Conservation (phyloP, 64 coral and sea anemone genomes). For the Catalaphyllia jardinei region DNA sequence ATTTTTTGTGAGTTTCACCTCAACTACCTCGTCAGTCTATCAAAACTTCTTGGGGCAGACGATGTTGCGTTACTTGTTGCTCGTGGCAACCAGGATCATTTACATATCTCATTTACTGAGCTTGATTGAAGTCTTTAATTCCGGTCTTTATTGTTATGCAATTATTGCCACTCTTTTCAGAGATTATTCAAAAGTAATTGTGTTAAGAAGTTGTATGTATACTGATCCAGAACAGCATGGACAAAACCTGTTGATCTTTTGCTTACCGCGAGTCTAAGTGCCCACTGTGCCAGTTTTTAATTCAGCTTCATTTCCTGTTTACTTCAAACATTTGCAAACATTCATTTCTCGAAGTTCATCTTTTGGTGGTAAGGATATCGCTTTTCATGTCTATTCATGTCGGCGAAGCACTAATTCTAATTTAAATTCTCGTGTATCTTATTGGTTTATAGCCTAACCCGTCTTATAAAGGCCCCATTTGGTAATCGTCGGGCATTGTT, state of each 20-base stretch:
- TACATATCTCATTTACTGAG: background rate
- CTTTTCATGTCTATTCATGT: too few relatives aligned
- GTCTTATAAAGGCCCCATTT: too few relatives aligned
- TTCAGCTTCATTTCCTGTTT: too few relatives aligned
- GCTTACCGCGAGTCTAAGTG: background rate
- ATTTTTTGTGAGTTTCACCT: background rate
- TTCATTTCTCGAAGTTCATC: too few relatives aligned
- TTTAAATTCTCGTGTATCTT: too few relatives aligned
- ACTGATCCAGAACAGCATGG: background rate
- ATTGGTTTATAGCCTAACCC: too few relatives aligned
- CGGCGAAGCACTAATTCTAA: too few relatives aligned
- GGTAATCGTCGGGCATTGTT: too few relatives aligned
- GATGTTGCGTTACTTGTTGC: constrained; percentile 33
- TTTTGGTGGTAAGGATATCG: too few relatives aligned
- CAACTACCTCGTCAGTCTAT: background rate
- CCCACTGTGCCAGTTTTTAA: background rate
- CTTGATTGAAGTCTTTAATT: background rate
- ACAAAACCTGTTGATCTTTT: background rate
- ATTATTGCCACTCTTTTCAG: background rate
- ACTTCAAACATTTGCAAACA: too few relatives aligned
- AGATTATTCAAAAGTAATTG: background rate
- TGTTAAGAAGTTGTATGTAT: background rate
- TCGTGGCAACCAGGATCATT: constrained; percentile 11
- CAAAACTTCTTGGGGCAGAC: background rate
- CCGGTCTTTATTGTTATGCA: constrained; percentile 30